Percentiles rank a stretch among this genome's conserved stretches.
phyloP scores from a whole-genome alignment of 1,140 invertebrate species.

The Trichonephila clavipes region DNA sequence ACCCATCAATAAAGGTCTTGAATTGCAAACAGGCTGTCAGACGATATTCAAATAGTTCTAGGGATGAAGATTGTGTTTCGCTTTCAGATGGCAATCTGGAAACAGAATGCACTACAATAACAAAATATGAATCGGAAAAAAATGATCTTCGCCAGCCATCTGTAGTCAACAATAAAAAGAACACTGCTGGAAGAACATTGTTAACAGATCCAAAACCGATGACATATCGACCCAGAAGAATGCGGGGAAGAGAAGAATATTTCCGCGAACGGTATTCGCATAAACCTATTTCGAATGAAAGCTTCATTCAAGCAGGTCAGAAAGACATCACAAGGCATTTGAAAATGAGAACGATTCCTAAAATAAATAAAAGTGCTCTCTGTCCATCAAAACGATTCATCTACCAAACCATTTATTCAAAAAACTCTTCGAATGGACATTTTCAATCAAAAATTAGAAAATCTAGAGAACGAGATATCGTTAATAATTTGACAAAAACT shows the following conservation, averaged over 20 bases:
- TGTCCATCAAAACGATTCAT: neutral
- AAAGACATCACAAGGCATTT: neutral
- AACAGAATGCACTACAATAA: neutral
- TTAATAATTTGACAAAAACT: neutral
- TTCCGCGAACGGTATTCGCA: neutral
- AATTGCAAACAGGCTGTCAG: no score
- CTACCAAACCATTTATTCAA: neutral
- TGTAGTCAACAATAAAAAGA: neutral
- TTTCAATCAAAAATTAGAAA: neutral
- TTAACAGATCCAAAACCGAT: constrained; percentile 7
- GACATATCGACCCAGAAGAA: constrained; percentile 13
- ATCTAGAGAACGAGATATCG: neutral
- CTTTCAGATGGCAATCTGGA: neutral
- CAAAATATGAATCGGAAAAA: neutral
- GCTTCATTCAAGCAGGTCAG: neutral
- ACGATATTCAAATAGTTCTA: neutral
- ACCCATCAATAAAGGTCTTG: neutral
- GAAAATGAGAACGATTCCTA: neutral
- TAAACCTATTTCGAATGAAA: neutral
- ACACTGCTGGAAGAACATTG: constrained; percentile 4
- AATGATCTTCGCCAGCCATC: neutral
- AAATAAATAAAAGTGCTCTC: no score
- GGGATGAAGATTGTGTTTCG: neutral
- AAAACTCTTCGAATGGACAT: neutral
- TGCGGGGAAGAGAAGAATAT: constrained; percentile 12